Conservation (phyloP, 1,140 invertebrate species). For the Sinella curviseta region DNA sequence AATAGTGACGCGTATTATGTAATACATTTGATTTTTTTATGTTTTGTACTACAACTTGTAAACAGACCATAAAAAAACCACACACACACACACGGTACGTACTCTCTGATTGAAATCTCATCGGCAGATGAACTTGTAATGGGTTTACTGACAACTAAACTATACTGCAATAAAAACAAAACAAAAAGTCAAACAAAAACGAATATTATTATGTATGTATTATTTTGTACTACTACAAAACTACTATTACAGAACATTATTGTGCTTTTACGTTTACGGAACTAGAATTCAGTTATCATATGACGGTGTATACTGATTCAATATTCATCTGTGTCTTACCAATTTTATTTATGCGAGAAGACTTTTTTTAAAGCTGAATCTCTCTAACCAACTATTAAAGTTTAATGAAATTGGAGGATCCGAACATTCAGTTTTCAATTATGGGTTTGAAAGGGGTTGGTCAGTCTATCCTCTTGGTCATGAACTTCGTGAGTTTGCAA, state of each 20-base stretch:
- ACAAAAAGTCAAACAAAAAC: neutral
- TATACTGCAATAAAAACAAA: neutral
- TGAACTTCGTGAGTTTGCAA: slow-evolving; percentile 8
- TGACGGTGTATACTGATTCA: too few relatives aligned
- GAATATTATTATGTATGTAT: neutral
- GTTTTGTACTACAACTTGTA: neutral
- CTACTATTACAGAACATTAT: neutral
- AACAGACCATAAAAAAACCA: neutral
- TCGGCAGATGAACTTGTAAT: neutral
- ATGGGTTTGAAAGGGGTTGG: neutral
- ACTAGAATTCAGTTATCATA: neutral
- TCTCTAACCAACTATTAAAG: neutral
- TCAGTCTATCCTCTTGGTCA: slow-evolving; percentile 5
- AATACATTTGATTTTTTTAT: neutral
- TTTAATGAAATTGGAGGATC: neutral
- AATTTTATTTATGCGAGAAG: too few relatives aligned
- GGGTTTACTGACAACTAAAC: neutral
- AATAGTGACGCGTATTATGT: neutral
- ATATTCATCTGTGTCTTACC: too few relatives aligned
- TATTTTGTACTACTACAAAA: neutral
- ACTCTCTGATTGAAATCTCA: neutral
- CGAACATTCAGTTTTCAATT: slow-evolving; percentile 3
- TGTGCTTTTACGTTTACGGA: neutral
- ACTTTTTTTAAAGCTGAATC: neutral
- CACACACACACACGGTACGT: neutral